phyloP scores from a whole-genome alignment of 2,797 vertebrate genomes.

The Eremophila alpestris region DNA sequence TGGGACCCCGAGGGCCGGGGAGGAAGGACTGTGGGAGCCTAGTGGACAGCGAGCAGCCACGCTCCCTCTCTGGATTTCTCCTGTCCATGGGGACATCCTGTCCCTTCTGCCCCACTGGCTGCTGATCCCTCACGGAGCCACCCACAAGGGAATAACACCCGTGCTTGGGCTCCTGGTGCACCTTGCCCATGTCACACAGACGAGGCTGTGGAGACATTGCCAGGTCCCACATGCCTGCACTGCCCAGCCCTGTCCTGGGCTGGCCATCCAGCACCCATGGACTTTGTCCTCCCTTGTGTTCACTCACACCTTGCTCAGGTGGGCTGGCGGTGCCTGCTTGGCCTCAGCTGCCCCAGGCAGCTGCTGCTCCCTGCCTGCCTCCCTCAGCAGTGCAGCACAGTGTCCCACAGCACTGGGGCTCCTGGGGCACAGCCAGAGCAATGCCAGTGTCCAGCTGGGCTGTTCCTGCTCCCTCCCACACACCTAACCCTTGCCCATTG shows the following conservation, averaged over 20 bases:
- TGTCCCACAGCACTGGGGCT: fast-evolving
- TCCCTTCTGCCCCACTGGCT: neutral
- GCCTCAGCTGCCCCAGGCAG: neutral
- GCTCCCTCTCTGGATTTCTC: neutral
- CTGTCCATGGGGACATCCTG: neutral
- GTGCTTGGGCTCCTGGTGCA: neutral
- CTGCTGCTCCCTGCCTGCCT: neutral
- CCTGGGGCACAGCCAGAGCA: neutral
- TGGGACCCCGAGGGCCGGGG: neutral
- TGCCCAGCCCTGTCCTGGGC: constrained; percentile 5
- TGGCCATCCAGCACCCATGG: fast-evolving
- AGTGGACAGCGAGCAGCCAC: neutral
- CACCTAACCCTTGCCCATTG: fast-evolving
- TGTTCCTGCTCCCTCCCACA: neutral
- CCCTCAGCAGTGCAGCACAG: neutral
- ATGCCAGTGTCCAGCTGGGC: fast-evolving
- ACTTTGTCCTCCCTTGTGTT: neutral
- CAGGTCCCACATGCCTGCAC: neutral
- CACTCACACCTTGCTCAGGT: neutral
- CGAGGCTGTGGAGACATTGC: neutral
- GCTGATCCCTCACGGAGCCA: neutral
- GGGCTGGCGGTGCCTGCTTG: neutral
- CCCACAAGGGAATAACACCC: neutral
- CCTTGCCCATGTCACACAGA: fast-evolving
- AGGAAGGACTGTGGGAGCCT: neutral